Conservation (phyloP, 2,113 vertebrate genomes). For the Haemorhous mexicanus region DNA sequence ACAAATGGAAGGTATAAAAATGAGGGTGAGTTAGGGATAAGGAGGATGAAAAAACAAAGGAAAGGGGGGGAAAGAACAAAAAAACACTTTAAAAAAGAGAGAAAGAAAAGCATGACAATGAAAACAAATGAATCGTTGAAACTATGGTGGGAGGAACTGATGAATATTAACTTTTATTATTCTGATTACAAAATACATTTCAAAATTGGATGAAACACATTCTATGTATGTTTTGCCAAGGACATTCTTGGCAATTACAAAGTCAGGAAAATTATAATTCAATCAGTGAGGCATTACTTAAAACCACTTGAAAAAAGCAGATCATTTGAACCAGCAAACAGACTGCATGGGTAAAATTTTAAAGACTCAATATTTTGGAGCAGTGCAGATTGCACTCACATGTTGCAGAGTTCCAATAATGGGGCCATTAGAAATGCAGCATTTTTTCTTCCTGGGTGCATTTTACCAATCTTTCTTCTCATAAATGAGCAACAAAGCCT, state of each 20-base stretch:
- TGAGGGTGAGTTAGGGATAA: background rate
- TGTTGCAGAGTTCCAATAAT: background rate
- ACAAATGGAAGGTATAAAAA: background rate
- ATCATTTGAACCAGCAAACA: background rate
- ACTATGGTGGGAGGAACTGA: conserved; percentile 44
- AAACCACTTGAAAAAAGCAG: conserved; percentile 50
- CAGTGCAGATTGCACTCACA: background rate
- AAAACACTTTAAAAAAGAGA: background rate
- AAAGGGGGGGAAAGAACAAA: background rate
- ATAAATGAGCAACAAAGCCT: background rate
- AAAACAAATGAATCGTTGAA: conserved; percentile 4
- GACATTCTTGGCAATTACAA: conserved; percentile 58
- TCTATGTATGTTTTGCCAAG: conserved; percentile 54
- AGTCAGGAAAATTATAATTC: conserved; percentile 52
- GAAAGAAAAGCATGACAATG: conserved; percentile 1
- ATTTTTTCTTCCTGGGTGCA: background rate
- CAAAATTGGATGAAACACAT: conserved; percentile 39
- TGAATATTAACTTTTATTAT: conserved; percentile 55
- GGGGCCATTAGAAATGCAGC: background rate
- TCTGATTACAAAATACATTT: conserved; percentile 56
- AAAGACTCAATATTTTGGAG: background rate
- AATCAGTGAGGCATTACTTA: conserved; percentile 47
- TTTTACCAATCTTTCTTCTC: background rate
- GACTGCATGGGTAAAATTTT: background rate
- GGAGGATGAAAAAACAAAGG: background rate